Percentiles rank a stretch among this genome's conserved stretches.
phyloP scores from a whole-genome alignment of 1,140 invertebrate species.

The Caenorhabditis remanei region DNA sequence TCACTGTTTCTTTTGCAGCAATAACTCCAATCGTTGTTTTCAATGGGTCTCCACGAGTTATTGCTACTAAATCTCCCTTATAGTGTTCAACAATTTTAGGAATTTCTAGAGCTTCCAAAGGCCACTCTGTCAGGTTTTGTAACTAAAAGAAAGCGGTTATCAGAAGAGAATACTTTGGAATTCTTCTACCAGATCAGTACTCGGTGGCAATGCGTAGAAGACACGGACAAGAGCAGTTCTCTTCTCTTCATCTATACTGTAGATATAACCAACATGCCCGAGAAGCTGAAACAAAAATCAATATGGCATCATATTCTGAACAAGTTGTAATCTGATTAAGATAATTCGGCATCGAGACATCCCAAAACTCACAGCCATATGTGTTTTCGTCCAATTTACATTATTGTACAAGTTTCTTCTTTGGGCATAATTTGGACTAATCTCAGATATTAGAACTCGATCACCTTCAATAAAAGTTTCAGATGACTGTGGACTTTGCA shows the following conservation, averaged over 20 bases:
- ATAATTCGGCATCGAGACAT: neutral
- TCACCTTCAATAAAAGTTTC: neutral
- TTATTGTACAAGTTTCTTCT: conserved; percentile 24
- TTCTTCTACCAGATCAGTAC: neutral
- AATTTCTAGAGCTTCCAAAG: conserved; percentile 6
- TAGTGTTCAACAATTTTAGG: conserved; percentile 6
- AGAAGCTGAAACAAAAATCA: conserved; percentile 1
- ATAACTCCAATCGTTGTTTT: conserved; percentile 45
- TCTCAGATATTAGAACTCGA: conserved; percentile 44
- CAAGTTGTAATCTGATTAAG: neutral
- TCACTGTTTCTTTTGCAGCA: conserved; percentile 2
- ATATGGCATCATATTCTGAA: no score
- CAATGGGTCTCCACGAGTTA: conserved; percentile 13
- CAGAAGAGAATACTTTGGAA: neutral
- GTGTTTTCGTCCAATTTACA: conserved; percentile 22
- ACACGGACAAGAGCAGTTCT: neutral
- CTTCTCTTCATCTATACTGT: neutral
- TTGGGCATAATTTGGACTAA: conserved; percentile 21
- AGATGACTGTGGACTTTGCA: neutral
- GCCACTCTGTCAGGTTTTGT: conserved; percentile 26
- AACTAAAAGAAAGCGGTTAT: neutral
- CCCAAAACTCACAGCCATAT: conserved; percentile 29
- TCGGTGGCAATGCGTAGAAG: conserved; percentile 12
- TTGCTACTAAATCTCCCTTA: conserved; percentile 16
- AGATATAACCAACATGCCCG: conserved; percentile 24